Conservation (phyloP, 2,797 vertebrate genomes). For the Scleropages formosus region DNA sequence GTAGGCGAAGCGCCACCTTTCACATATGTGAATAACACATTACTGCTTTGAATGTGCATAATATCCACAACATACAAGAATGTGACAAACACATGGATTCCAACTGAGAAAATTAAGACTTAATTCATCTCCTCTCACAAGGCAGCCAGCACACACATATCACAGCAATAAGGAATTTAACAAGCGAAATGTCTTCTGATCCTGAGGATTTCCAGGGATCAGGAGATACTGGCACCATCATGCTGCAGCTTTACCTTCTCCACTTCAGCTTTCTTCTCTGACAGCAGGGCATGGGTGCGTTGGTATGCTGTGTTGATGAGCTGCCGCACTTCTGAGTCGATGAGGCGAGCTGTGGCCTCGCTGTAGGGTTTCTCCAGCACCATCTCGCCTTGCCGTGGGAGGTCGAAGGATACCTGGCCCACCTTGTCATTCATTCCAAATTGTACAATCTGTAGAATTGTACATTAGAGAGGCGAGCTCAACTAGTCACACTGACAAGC, state of each 20-base stretch:
- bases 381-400: constrained; percentile 90
- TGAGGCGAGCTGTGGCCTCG: constrained; percentile 88
- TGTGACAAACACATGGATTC: no score
- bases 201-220: no score
- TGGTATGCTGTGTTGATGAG: constrained; percentile 82
- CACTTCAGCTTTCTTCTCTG: constrained; percentile 80
- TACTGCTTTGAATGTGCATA: no score
- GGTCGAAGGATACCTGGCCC: constrained; percentile 93
- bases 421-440: constrained; percentile 96
- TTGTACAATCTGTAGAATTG: constrained; percentile 82
- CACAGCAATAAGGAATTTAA: no score
- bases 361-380: constrained; percentile 95
- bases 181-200: no score
- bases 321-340: constrained; percentile 83
- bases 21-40: constrained; percentile 37
- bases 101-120: no score
- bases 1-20: constrained; percentile 86
- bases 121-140: neutral
- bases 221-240: neutral
- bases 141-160: neutral
- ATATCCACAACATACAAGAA: no score
- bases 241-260: constrained; percentile 80
- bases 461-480: neutral
- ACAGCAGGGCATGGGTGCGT: constrained; percentile 77
- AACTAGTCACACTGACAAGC: neutral